Evolutionary conservation across 1,140 invertebrate genomes (phyloP), one percentile per base, ranked within the genome.

Genomic region (Drosophila equinoxialis): DNA sequence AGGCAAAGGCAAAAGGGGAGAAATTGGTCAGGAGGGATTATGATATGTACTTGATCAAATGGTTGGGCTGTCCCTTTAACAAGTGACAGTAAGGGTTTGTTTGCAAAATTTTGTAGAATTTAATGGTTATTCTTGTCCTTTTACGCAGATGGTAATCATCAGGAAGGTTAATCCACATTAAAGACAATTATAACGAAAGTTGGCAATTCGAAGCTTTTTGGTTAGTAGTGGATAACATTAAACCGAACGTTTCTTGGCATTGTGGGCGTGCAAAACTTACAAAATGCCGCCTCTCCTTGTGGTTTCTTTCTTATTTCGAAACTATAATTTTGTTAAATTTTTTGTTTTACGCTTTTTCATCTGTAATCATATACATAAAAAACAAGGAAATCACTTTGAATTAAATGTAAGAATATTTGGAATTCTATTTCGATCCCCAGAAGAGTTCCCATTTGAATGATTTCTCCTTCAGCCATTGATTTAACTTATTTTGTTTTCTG

Each of bases 311-410:
- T 37, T 20, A 37, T 14, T 37, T 59, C 30, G 57, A 59, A 59
- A 59, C 17, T 35, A 30, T 30, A 8, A 1, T 58, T 58, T 33
- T 20, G 13, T 58, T 4, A 30, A 6, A 6, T 11, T 30, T 58
- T 11, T 35, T 17, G 33, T 37, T 39, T 71, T 87, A 82, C 11
- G 57, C 11, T 70, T 83, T 91, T 26, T 91, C 89, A 91, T 91
- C 90, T 91, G 90, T 57, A 86, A 86, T 59, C 75, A 77, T 54
- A 77, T 73, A 64, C 39, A 72, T 58, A 79, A 61, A 75, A n/a
- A 8, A 58, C 48, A 54, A 23, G 13, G 37, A 13, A 13, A 39
- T 39, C 3, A 11, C 37, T 39, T 39, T 39, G 10, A 39, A 39
- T 13, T 39, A 11, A 13, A 39, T 39, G 37, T 13, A 39, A 11